These are phyloP conservation scores for Taphrorychus bicolor DNA, from an alignment of 2,888 invertebrate species.

Conservation along the genomic window DNA sequence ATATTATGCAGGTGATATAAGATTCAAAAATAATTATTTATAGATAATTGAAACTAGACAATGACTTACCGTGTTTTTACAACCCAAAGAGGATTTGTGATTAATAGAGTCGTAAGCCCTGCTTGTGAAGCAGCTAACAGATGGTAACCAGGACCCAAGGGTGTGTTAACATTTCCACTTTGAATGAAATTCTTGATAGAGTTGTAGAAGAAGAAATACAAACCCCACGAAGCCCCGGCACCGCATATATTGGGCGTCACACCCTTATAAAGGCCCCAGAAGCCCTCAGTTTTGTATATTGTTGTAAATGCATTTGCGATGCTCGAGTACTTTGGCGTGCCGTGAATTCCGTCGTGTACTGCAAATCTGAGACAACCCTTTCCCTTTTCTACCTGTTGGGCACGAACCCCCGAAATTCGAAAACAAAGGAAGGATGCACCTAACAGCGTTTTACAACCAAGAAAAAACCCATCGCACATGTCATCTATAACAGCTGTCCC, in stretches of 20 bases:
- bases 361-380: constrained; percentile 98
- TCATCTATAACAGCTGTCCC: constrained; percentile 22
- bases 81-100: constrained; percentile 99
- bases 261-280: constrained; percentile 92
- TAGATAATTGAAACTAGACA: neutral
- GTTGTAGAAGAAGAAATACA: constrained; percentile 97
- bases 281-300: constrained; percentile 86
- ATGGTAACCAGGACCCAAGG: constrained; percentile 82
- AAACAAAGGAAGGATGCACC: neutral
- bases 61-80: constrained; percentile 81
- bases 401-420: neutral
- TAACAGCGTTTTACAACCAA: neutral
- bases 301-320: constrained; percentile 80
- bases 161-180: constrained; percentile 79
- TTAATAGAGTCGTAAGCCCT: constrained; percentile 83
- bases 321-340: constrained; percentile 86
- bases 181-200: constrained; percentile 90
- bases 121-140: constrained; percentile 91
- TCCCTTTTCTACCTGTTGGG: neutral
- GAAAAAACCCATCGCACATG: constrained; percentile 19
- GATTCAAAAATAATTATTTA: too few relatives aligned
- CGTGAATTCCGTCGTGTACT: constrained; percentile 89
- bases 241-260: constrained; percentile 98
- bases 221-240: constrained; percentile 96
- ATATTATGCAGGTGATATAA: too few relatives aligned